Evolutionary conservation across 2,797 vertebrate genomes (phyloP), one percentile per base, ranked within the genome.

Genomic region (Diglossa cyanea): DNA sequence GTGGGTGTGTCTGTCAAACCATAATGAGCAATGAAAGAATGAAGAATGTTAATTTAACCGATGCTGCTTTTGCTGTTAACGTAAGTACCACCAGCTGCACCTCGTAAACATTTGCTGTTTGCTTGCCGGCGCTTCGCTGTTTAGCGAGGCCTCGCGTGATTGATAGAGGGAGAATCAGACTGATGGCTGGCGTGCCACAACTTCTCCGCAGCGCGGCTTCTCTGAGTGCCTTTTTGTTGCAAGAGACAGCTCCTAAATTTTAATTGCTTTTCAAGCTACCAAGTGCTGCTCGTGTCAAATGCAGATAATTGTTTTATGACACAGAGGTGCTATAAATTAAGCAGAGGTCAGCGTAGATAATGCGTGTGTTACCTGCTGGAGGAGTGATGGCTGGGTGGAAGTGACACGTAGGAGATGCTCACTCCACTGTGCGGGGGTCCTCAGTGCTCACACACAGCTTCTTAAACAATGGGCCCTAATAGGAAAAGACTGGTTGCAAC

Each of bases 231-330:
- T 88, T 88, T 96, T 95, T 96, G 96, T 97, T 94, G 80, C 57
- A 17, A 58, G 96, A 97, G 97, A 96, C 97, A 97, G 95, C 91
- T 97, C 92, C 91, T 93, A 97, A 97, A 96, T 96, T 97, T 95
- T 97, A 97, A 98, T 98, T 97, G 97, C 95, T 97, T 97, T 97
- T 96, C 96, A 70, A 96, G 68, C 91, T 87, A 89, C 95, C 63
- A 26, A 95, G 94, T 93, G 94, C 95, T 91, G 96, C 92, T 96
- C 10, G 25, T 97, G 96, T 97, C 97, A 96, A 95, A 96, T 51
- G 93, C 57, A 35, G 94, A 90, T 98, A 97, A 97, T 97, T 98
- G 97, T 93, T 97, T 96, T 97, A 97, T 96, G 97, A 95, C 92
- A 95, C 19, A 45, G 92, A 95, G 93, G 92, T 95, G 74, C 79